Evolutionary conservation across 2,113 vertebrate species (phyloP), one percentile per base, ranked within the genome.

Genomic region (Sphaerodactylus townsendi): DNA sequence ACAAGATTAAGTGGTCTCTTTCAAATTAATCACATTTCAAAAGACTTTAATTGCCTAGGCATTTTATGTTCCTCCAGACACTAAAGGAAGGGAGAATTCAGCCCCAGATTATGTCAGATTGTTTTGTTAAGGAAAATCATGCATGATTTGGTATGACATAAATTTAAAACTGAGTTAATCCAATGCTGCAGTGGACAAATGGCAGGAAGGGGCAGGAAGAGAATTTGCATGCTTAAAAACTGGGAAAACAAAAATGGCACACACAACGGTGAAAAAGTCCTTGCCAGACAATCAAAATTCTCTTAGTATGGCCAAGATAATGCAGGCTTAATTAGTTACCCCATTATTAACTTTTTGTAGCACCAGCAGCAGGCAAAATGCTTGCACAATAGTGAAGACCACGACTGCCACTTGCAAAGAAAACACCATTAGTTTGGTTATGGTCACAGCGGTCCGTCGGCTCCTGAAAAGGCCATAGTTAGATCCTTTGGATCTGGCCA

Each of bases 281-380:
- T 17, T 69, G 84, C 37, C 33, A 64, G 76, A 65, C 79, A 77
- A 62, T n/a, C 73, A 77, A 75, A 81, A 64, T 64, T 25, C 33
- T 76, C 46, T 30, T 48, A 59, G 39, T 72, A 37, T 69, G 77
- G 37, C 65, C 65, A 10, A 37, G 48, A 39, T 70, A 82, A 62
- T 70, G 39, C 41, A 44, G 30, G 33, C 19, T 76, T 76, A 86
- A 86, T 86, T 86, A 76, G 37, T 19, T 86, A 39, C 37, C 46
- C 28, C 37, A 35, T 75, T 53, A 75, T 33, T 53, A n/a, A 65
- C 59, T 17, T 70, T 23, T 74, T 80, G 41, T 25, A 44, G 30
- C 62, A 75, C 66, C 30, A 68, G 48, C 59, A 76, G 46, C 23
- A 28, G 48, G 37, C 64, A 50, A 76, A 59, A 76, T 3, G 2